Conservation (phyloP, 2,113 vertebrate genomes). For the Hystrix cristata region DNA sequence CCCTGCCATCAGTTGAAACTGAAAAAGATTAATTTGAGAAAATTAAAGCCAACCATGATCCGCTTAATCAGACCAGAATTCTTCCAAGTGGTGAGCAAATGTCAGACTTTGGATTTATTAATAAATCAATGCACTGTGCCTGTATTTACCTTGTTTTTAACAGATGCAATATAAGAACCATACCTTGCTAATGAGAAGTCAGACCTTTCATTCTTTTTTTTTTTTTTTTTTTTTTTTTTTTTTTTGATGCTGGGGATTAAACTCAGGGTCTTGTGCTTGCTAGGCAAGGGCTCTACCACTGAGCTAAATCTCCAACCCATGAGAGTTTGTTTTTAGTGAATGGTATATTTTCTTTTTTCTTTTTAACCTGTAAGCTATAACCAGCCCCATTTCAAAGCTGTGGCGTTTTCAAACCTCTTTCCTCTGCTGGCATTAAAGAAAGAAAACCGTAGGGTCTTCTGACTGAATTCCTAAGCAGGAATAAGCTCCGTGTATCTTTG, state of each 20-base stretch:
- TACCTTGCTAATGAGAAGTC: no score
- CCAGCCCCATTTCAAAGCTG: constrained; percentile 14
- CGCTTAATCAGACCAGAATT: constrained; percentile 43
- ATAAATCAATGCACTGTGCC: neutral
- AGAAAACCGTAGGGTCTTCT: neutral
- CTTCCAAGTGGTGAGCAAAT: constrained; percentile 5
- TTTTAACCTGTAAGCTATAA: neutral
- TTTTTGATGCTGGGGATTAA: neutral
- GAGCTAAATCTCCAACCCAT: no score
- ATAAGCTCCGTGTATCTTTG: neutral
- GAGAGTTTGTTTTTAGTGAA: constrained; percentile 33
- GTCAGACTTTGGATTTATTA: neutral
- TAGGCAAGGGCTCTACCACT: no score
- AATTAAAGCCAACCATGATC: neutral
- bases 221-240: neutral
- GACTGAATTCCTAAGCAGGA: constrained; percentile 33
- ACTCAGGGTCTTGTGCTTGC: no score
- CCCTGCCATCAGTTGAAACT: neutral
- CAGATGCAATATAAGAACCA: no score
- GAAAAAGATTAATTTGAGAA: neutral
- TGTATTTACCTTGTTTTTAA: neutral
- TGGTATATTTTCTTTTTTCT: constrained; percentile 16
- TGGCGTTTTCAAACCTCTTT: constrained; percentile 41
- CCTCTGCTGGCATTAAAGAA: neutral
- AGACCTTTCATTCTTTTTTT: no score